Percentiles rank a stretch among this genome's conserved stretches.
Evolutionary conservation across 2,888 invertebrate species (phyloP).

Genomic region (Lordiphosa fenestrarum): DNA sequence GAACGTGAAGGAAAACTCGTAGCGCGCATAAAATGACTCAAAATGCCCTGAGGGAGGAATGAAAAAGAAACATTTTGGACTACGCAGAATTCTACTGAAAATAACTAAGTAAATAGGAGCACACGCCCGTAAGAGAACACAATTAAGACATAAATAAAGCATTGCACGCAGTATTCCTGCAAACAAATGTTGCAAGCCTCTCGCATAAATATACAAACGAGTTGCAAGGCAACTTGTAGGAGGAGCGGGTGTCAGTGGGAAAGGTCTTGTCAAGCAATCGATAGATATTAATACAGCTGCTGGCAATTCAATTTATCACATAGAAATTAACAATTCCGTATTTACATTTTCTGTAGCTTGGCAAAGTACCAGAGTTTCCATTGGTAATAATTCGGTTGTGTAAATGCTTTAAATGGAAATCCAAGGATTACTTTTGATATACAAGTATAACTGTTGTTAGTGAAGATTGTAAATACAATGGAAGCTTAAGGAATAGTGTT

Average conservation of each 20-base stretch:
- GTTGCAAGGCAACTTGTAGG: conserved; percentile 8
- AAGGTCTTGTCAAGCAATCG: conserved; percentile 30
- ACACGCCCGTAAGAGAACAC: conserved; percentile 27
- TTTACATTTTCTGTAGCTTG: conserved; percentile 20
- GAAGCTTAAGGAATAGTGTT: no score
- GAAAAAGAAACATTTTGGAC: conserved; percentile 13
- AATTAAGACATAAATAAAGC: conserved; percentile 34
- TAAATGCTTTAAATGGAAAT: conserved; percentile 16
- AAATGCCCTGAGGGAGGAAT: conserved; percentile 25
- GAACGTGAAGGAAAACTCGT: conserved; percentile 73
- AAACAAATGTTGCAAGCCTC: conserved; percentile 21
- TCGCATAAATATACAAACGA: conserved; percentile 9
- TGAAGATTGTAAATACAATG: no score
- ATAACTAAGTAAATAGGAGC: conserved; percentile 52
- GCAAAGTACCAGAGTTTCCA: conserved; percentile 11
- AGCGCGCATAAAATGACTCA: conserved; percentile 62
- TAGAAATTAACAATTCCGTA: conserved; percentile 29
- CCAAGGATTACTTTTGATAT: no score
- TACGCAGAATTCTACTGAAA: conserved; percentile 55
- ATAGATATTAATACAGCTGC: conserved; percentile 1
- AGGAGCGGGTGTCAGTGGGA: conserved; percentile 20
- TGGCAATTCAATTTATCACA: conserved; percentile 24
- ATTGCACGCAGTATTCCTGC: conserved; percentile 19
- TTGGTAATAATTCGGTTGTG: conserved; percentile 13
- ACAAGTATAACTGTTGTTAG: no score